Conservation (phyloP, 2,797 vertebrate genomes). For the Leucoraja ocellata region DNA sequence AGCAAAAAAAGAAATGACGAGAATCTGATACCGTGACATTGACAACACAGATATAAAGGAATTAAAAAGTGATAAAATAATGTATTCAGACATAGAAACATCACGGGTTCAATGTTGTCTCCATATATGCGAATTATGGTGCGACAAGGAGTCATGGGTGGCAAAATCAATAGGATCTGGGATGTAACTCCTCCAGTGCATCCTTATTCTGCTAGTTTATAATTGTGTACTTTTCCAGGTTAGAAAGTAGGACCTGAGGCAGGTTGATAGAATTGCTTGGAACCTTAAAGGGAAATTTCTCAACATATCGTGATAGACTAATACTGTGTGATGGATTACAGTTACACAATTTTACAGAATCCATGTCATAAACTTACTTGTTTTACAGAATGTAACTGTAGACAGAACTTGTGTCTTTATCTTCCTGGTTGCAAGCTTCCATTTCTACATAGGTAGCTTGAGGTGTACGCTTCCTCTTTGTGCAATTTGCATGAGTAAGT, state of each 20-base stretch:
- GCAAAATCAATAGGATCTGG: slow-evolving; percentile 30
- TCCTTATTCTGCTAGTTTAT: slow-evolving; percentile 28
- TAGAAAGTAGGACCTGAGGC: slow-evolving; percentile 31
- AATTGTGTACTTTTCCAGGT: slow-evolving; percentile 20
- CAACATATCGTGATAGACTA: slow-evolving; percentile 21
- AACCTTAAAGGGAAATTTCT: slow-evolving; percentile 15
- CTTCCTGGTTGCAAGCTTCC: slow-evolving; percentile 59
- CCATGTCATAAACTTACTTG: slow-evolving; percentile 18
- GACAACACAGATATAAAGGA: not conserved
- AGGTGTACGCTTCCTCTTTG: slow-evolving; percentile 69
- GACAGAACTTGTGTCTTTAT: slow-evolving; percentile 57
- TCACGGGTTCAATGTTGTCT: not conserved
- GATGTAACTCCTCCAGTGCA: slow-evolving; percentile 28
- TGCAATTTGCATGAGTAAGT: slow-evolving; percentile 94
- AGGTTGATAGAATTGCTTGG: slow-evolving; percentile 17
- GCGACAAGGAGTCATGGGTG: not conserved
- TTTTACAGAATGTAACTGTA: slow-evolving; percentile 34
- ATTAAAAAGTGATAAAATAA: not conserved
- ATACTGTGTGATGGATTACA: slow-evolving; percentile 22
- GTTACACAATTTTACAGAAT: slow-evolving; percentile 31
- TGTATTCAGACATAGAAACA: not conserved
- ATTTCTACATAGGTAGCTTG: slow-evolving; percentile 63
- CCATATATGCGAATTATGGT: not conserved
- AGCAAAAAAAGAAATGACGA: not conserved
- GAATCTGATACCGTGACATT: not conserved